Evolutionary conservation across 37 sponge, comb jelly and placozoan species (phyloP).

Genomic region (Tethya wilhelma): DNA sequence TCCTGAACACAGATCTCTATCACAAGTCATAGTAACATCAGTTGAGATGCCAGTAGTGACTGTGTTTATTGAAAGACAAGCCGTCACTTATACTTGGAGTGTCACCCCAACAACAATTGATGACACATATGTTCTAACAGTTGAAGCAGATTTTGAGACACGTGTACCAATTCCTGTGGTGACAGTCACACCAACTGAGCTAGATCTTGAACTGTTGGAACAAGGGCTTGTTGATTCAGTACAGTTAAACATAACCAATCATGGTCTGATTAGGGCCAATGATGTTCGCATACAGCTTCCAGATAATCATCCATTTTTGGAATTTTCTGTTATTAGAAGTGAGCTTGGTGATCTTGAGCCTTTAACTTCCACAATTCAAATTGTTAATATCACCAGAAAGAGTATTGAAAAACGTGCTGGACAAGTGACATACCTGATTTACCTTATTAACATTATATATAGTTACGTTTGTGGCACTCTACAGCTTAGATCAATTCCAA

Average conservation of each 20-base stretch:
- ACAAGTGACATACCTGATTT: background rate
- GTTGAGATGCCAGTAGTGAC: constrained; percentile 14
- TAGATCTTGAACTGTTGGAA: constrained; percentile 36
- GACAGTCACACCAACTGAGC: constrained; percentile 35
- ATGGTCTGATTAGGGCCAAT: constrained; percentile 46
- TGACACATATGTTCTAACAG: constrained; percentile 27
- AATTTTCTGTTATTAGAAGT: constrained; percentile 5
- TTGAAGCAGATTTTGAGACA: constrained; percentile 55
- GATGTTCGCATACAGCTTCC: constrained; percentile 36
- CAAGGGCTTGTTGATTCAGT: constrained; percentile 19
- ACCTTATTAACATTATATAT: constrained; percentile 24
- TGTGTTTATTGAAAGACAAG: constrained; percentile 36
- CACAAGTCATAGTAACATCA: constrained; percentile 18
- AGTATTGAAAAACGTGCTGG: background rate
- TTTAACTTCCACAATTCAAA: constrained; percentile 15
- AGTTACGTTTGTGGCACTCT: constrained; percentile 28
- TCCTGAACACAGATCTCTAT: constrained; percentile 9
- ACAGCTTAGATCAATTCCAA: constrained; percentile 3
- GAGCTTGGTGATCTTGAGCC: constrained; percentile 37
- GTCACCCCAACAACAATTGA: constrained; percentile 24
- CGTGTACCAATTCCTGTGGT: constrained; percentile 49
- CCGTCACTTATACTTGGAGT: constrained; percentile 43
- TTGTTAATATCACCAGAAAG: constrained; percentile 26
- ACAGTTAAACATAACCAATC: constrained; percentile 48
- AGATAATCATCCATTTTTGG: constrained; percentile 26